Conservation (phyloP, 2,888 invertebrate species). For the Drosophila multiciliata region DNA sequence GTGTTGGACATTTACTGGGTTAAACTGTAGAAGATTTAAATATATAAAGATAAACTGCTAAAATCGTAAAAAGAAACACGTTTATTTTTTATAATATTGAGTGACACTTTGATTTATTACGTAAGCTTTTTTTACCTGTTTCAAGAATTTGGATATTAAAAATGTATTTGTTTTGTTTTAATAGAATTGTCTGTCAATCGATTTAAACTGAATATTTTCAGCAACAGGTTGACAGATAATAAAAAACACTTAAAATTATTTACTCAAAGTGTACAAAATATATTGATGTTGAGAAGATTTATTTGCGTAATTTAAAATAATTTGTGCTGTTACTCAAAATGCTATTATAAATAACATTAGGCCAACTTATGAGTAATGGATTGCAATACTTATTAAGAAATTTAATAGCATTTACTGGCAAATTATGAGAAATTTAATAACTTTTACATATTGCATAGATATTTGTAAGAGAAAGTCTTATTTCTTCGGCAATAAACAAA, state of each 20-base stretch:
- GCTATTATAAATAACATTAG: neutral
- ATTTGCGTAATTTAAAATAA: neutral
- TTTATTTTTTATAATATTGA: neutral
- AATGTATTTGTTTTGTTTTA: neutral
- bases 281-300: neutral
- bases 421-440: neutral
- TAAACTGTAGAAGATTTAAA: neutral
- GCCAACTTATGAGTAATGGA: neutral
- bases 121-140: neutral
- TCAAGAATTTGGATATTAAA: neutral
- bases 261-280: too few species aligned
- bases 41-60: neutral
- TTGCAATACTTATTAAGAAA: neutral
- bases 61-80: neutral
- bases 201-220: neutral
- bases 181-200: neutral
- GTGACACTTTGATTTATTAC: neutral
- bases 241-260: neutral
- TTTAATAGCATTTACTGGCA: neutral
- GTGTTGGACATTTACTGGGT: neutral
- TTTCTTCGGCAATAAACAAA: rapidly evolving
- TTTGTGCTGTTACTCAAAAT: neutral
- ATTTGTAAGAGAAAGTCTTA: neutral
- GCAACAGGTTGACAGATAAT: slow-evolving; percentile 1
- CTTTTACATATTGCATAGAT: neutral